phyloP scores from a whole-genome alignment of 2,797 vertebrate genomes.

The Chiropotes sagulatus region DNA sequence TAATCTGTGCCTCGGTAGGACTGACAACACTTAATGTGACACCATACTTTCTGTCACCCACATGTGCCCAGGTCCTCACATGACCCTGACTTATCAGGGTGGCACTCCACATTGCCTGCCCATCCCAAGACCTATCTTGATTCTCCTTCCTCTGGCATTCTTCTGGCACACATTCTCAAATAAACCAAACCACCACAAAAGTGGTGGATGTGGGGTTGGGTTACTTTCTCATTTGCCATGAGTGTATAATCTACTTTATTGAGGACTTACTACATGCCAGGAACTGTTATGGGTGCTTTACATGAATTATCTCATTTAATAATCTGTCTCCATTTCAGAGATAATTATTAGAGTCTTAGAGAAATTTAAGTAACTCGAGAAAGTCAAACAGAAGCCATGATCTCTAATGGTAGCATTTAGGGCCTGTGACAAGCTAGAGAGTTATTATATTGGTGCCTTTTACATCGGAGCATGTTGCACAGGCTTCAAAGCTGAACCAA shows the following conservation, averaged over 20 bases:
- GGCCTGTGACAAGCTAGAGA: not conserved
- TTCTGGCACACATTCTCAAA: not conserved
- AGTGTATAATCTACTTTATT: not conserved
- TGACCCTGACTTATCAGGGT: not conserved
- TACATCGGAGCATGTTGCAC: not conserved
- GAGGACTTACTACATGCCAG: not conserved
- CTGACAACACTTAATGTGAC: not conserved
- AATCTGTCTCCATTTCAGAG: constrained; percentile 22
- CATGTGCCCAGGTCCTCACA: not conserved
- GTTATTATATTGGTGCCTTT: constrained; percentile 22
- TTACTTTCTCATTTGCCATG: not conserved
- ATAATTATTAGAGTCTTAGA: constrained; percentile 32
- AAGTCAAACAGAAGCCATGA: constrained; percentile 31
- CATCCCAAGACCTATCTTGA: not conserved
- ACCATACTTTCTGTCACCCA: not conserved
- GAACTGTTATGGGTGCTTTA: not conserved
- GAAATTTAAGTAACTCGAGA: constrained; percentile 32
- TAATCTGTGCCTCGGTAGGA: not conserved
- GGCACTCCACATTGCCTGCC: not conserved
- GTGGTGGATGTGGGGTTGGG: not conserved
- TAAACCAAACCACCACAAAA: not conserved
- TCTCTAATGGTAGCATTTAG: constrained; percentile 13
- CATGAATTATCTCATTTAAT: not conserved
- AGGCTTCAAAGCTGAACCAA: constrained; percentile 22
- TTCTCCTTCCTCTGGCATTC: not conserved